phyloP scores from a whole-genome alignment of 2,113 vertebrate species.

The Taxidea taxus region DNA sequence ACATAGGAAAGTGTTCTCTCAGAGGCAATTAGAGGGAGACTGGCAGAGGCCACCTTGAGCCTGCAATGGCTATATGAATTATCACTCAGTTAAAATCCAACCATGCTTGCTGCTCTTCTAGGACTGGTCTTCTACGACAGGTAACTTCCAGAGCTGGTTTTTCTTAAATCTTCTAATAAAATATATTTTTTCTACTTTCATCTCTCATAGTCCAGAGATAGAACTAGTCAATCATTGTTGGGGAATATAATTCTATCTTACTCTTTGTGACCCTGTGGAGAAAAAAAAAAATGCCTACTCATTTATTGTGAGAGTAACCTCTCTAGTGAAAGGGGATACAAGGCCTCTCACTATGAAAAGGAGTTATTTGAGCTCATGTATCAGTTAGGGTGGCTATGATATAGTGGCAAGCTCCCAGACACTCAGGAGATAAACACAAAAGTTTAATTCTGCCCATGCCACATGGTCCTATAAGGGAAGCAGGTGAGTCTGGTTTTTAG shows the following conservation, averaged over 20 bases:
- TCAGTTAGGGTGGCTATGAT: neutral
- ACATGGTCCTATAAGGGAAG: neutral
- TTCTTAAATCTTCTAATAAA: conserved; percentile 8
- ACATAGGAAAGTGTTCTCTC: neutral
- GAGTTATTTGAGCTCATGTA: neutral
- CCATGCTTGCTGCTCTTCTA: neutral
- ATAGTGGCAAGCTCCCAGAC: neutral
- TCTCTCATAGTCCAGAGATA: neutral
- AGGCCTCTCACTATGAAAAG: neutral
- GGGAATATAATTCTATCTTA: neutral
- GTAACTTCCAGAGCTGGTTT: neutral
- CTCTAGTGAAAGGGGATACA: neutral
- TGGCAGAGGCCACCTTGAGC: neutral
- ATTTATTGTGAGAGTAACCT: neutral
- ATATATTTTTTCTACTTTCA: neutral
- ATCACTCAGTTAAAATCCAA: neutral
- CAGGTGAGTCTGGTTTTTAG: neutral
- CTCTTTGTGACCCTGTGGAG: neutral
- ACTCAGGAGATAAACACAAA: neutral
- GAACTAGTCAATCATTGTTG: neutral
- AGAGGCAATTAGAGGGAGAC: neutral
- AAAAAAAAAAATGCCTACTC: neutral
- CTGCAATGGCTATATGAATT: neutral
- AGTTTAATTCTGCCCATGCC: neutral
- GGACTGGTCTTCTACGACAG: neutral